Conservation (phyloP, 2,888 invertebrate species). For the Chaetoderma sp. region DNA sequence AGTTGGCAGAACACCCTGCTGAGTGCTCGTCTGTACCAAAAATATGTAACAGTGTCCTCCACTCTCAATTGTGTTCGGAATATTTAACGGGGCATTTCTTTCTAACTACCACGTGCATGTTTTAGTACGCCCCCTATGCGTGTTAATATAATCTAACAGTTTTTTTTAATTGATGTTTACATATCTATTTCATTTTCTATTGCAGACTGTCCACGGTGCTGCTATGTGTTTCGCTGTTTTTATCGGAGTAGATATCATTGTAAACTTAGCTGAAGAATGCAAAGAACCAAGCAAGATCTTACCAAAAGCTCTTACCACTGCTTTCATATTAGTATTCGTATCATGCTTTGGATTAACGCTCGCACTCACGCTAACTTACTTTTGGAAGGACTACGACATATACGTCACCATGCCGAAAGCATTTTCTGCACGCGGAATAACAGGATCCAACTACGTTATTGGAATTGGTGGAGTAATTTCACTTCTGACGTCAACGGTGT, state of each 20-base stretch:
- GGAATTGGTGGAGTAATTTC: conserved; percentile 54
- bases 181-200: conserved; percentile 19
- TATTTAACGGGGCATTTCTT: too few species aligned
- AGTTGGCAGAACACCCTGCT: too few species aligned
- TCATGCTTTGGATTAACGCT: conserved; percentile 81
- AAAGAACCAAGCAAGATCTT: conserved; percentile 89
- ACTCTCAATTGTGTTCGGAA: too few species aligned
- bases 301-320: conserved; percentile 89
- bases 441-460: conserved; percentile 54
- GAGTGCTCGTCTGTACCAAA: too few species aligned
- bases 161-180: too few species aligned
- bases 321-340: conserved; percentile 85
- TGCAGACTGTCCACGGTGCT: conserved; percentile 91
- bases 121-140: too few species aligned
- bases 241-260: conserved; percentile 96
- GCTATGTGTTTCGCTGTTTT: conserved; percentile 97
- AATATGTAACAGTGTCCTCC: too few species aligned
- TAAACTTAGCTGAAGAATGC: conserved; percentile 91
- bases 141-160: too few species aligned
- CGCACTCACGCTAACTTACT: conserved; percentile 62
- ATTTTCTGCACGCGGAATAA: conserved; percentile 50
- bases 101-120: too few species aligned
- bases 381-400: conserved; percentile 46
- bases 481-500: conserved; percentile 78
- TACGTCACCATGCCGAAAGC: conserved; percentile 51